Evolutionary conservation across 2,888 invertebrate genomes (phyloP), one percentile per base, ranked within the genome.

Genomic region (Scrobipalpa costella): DNA sequence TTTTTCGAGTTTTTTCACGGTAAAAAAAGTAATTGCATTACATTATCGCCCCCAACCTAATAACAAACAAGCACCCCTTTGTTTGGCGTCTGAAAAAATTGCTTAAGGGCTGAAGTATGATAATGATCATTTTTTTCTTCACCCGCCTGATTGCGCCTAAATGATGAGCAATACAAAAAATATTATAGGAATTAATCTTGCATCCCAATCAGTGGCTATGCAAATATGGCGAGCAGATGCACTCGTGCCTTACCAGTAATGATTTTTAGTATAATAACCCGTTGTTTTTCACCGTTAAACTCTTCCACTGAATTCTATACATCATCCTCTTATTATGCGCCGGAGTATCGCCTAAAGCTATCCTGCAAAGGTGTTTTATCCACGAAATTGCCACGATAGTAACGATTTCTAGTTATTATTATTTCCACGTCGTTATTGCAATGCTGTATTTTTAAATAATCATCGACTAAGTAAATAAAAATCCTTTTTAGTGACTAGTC

Each of bases 21-120:
- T 79, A 84, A 85, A 87, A 87, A 89, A 85, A 83, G 77, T 90
- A 86, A 90, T 90, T 90, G 89, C 88, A 89, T 90, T 83, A 86
- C 84, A 90, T 90, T 91, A 90, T 90, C 90, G 89, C 90, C 90
- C 90, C 91, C 84, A 85, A 89, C 87, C 85, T 84, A 88, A 90
- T 90, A 91, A 86, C 86, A 88, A 88, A 89, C 84, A 87, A 84
- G 81, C 86, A 85, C 86, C 91, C 90, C 86, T 88, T 91, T 90
- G 87, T 90, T 89, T 86, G 84, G 77, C 71, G 78, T 85, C 88
- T 89, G 88, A 90, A 91, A 90, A 84, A 90, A 90, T 84, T 84
- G 91, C 91, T 87, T 81, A 85, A 90, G 91, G 91, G 91, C 90
- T 90, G 87, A 89, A 90, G 83, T 82, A 86, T 84, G 89, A 84